Conservation (phyloP, 2,797 vertebrate species). For the Lutjanus argentimaculatus region DNA sequence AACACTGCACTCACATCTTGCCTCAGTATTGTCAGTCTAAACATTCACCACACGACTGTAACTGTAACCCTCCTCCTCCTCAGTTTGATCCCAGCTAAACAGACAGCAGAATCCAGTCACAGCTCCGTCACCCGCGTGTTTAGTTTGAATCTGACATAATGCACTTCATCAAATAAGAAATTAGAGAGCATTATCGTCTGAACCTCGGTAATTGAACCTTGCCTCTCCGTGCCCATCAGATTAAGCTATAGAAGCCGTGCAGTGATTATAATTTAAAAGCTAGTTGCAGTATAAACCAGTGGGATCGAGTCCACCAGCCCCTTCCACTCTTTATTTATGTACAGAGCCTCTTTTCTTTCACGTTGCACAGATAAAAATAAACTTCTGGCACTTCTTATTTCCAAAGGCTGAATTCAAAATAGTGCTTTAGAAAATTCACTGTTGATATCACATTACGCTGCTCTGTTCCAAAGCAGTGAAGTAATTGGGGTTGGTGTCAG, state of each 20-base stretch:
- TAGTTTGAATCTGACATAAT: conserved; percentile 57
- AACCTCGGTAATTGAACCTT: conserved; percentile 56
- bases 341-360: conserved; percentile 70
- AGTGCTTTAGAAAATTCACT: conserved; percentile 75
- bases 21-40: conserved; percentile 51
- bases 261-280: conserved; percentile 73
- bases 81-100: conserved; percentile 30
- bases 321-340: conserved; percentile 76
- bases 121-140: conserved; percentile 57
- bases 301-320: conserved; percentile 64
- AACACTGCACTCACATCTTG: conserved; percentile 14
- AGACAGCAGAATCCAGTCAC: conserved; percentile 50
- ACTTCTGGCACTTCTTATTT: conserved; percentile 81
- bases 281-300: conserved; percentile 61
- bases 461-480: conserved; percentile 80
- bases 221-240: conserved; percentile 76
- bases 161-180: conserved; percentile 64
- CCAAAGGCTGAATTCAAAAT: conserved; percentile 73
- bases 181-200: conserved; percentile 55
- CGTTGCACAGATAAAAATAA: conserved; percentile 79
- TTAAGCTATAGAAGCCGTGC: conserved; percentile 59
- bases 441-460: conserved; percentile 82
- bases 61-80: conserved; percentile 34
- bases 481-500: conserved; percentile 86
- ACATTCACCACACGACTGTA: conserved; percentile 45